Evolutionary conservation across 2,888 invertebrate genomes (phyloP).

Genomic region (Stenoptilia bipunctidactyla): DNA sequence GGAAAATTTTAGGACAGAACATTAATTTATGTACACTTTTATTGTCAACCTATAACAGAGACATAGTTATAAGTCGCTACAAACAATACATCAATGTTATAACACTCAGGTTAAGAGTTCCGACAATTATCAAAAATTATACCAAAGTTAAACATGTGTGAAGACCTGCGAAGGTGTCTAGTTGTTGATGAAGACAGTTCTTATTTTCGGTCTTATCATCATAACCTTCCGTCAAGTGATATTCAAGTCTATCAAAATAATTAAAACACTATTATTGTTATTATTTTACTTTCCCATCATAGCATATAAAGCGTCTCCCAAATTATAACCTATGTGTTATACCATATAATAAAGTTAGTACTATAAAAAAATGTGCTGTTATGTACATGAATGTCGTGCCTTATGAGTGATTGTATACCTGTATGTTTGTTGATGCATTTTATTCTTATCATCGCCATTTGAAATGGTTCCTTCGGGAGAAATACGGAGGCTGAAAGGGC

Average conservation of each 20-base stretch:
- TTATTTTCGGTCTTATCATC: no score
- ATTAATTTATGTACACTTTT: neutral
- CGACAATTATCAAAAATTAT: no score
- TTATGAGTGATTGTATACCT: constrained; percentile 67
- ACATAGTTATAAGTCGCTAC: no score
- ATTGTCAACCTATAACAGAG: neutral
- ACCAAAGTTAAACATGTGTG: no score
- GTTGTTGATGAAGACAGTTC: no score
- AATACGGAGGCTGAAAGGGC: constrained; percentile 73
- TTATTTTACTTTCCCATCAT: no score
- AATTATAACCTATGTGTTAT: constrained; percentile 7
- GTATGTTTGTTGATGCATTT: constrained; percentile 83
- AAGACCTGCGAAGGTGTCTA: no score
- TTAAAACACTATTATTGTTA: no score
- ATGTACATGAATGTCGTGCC: constrained; percentile 21
- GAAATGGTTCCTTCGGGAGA: constrained; percentile 73
- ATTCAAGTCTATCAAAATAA: no score
- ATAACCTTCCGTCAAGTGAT: no score
- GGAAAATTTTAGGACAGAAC: constrained; percentile 26
- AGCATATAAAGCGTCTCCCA: neutral
- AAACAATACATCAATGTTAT: neutral
- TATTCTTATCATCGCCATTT: constrained; percentile 76
- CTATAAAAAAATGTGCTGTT: neutral
- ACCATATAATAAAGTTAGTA: constrained; percentile 1
- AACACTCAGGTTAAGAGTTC: constrained; percentile 6